Base-by-base conservation (phyloP, 2,113 vertebrate genomes). In the Cepphus grylle region DNA sequence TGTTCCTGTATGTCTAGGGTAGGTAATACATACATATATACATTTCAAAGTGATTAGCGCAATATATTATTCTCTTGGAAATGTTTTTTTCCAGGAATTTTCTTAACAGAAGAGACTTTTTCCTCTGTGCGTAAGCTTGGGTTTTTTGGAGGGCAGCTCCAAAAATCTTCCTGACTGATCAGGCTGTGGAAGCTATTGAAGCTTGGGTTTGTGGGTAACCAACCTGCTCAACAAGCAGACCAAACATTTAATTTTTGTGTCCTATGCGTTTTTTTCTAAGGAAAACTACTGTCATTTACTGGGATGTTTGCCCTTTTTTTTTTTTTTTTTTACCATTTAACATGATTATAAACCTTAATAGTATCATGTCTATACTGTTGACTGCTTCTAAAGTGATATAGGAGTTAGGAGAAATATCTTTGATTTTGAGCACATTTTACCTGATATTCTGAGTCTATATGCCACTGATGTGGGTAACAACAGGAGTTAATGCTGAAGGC, bases 161-260 rank as follows among this genome's bases (percentile, higher is more conserved):
- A 96, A 94, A 94, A 91, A 56, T 80, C 59, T 95, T 97, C 77
- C 81, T 96, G 91, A 69, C 73, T 86, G 93, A 67, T 89, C 43
- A 90, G 78, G 53, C 62, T 56, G 55, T 71, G 84, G 70, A 93
- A 97, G 74, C 93, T 97, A 88, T 83, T 42, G 63, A 91, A 97
- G 59, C 66, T 96, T 97, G 93, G 87, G 91, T 97, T 98, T 95
- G 94, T 97, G 95, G 90, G 73, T 97, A 93, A 94, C 88, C 82
- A 90, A 84, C 93, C 85, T 95, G 80, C 96, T 95, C 81, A 96
- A 91, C n/a, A 78, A 88, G 90, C 30, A 86, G 88, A 90, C 77
- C 27, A 84, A 87, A 29, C 18, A 38, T 80, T 96, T 82, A 62
- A 45, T 83, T 96, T 97, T 90, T 97, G 45, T 80, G 65, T 94